Evolutionary conservation across 2,888 invertebrate species (phyloP).

Genomic region (Epinotia demarniana): DNA sequence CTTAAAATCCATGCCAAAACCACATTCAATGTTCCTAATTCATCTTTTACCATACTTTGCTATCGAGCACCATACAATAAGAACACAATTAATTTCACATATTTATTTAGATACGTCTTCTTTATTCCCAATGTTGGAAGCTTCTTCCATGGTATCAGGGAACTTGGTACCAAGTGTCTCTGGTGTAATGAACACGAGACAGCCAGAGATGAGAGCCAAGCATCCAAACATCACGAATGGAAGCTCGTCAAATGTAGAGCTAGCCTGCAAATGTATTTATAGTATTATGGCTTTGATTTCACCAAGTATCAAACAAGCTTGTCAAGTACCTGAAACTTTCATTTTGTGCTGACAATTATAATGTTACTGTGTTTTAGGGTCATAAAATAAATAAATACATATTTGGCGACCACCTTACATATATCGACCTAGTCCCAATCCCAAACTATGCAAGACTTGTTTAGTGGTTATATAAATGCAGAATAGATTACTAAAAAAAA

Average conservation of each 20-base stretch:
- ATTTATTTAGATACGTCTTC: neutral
- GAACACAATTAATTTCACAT: neutral
- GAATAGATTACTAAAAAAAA: too few relatives aligned
- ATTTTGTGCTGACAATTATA: too few relatives aligned
- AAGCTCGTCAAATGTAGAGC: conserved; percentile 44
- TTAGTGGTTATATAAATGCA: too few relatives aligned
- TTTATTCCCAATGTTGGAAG: conserved; percentile 46
- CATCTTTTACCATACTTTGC: neutral
- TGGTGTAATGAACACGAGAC: conserved; percentile 74
- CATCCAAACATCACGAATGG: conserved; percentile 78
- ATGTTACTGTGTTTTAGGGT: too few relatives aligned
- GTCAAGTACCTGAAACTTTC: too few relatives aligned
- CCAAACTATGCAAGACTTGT: too few relatives aligned
- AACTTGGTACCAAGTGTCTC: conserved; percentile 61
- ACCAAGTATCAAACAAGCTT: neutral
- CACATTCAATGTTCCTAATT: neutral
- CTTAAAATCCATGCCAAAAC: neutral
- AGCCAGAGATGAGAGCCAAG: conserved; percentile 72
- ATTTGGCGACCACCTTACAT: too few relatives aligned
- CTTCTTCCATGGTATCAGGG: conserved; percentile 51
- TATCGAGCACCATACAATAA: neutral
- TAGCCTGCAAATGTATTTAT: conserved; percentile 4
- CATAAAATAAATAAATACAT: too few relatives aligned
- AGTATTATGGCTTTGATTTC: conserved; percentile 9
- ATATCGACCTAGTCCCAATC: too few relatives aligned